These are phyloP conservation scores for Oceanodroma leucorhoa DNA, from an alignment of 2,797 vertebrate species.

Conservation along the genomic window DNA sequence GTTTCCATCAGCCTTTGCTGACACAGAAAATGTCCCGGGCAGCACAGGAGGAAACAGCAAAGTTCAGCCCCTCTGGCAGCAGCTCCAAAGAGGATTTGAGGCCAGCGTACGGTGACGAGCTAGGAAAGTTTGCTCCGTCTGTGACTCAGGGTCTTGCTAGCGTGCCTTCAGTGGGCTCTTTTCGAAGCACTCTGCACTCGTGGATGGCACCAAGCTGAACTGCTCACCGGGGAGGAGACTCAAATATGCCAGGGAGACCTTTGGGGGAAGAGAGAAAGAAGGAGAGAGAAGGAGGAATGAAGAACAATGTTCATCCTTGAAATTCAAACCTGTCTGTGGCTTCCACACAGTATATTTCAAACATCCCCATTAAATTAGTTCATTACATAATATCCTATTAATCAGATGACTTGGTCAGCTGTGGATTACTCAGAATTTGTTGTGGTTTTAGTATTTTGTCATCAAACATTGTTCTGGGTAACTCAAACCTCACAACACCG, in stretches of 20 bases:
- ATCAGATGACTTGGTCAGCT: not conserved
- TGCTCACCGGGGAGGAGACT: not conserved
- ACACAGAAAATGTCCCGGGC: not conserved
- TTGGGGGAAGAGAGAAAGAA: not conserved
- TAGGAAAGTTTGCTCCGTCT: not conserved
- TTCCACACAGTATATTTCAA: not conserved
- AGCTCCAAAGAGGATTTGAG: not conserved
- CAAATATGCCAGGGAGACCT: not conserved
- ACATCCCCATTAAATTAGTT: not conserved
- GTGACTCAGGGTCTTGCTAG: not conserved
- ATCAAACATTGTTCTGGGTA: not conserved
- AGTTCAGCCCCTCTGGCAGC: not conserved
- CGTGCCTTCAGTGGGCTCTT: not conserved
- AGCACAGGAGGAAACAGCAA: not conserved
- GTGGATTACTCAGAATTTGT: not conserved
- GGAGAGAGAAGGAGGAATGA: not conserved
- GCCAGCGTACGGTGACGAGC: fast-evolving
- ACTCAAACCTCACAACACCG: not conserved
- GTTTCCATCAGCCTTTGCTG: not conserved
- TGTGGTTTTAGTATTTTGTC: not conserved
- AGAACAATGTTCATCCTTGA: not conserved
- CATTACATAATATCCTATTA: not conserved
- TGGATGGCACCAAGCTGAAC: not conserved
- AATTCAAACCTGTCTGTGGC: not conserved
- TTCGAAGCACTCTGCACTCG: not conserved